phyloP scores from a whole-genome alignment of 2,888 invertebrate genomes.

The Orthosia incerta region DNA sequence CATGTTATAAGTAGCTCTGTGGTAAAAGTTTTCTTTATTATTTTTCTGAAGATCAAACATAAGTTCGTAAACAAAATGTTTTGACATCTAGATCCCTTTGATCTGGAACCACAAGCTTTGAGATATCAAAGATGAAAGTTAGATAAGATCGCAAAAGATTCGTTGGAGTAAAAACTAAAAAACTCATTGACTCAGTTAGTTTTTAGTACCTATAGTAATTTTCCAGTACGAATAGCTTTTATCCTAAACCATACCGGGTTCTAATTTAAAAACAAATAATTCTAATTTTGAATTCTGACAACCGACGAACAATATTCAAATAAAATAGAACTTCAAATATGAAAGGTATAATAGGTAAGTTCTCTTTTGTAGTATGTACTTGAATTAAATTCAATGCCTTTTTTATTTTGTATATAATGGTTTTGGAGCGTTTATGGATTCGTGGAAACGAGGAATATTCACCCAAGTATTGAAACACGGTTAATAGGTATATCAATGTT shows the following conservation, averaged over 20 bases:
- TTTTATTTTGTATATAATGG: background rate
- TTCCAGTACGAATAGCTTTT: too few species aligned
- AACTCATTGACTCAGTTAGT: too few species aligned
- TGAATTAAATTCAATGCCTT: background rate
- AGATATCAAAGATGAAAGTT: background rate
- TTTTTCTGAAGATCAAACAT: background rate
- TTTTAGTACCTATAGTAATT: too few species aligned
- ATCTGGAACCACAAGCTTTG: background rate
- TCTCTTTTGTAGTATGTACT: background rate
- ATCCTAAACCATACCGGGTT: too few species aligned
- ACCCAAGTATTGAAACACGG: background rate
- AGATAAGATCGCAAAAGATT: background rate
- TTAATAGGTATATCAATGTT: background rate
- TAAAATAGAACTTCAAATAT: background rate
- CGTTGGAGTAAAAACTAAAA: background rate
- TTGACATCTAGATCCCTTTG: background rate
- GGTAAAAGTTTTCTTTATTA: background rate
- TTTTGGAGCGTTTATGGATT: background rate
- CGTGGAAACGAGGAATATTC: background rate
- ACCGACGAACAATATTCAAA: background rate
- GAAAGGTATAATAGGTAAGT: too few species aligned
- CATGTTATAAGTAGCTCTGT: conserved; percentile 1
- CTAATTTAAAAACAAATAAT: background rate
- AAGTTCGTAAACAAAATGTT: background rate
- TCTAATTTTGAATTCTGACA: background rate